These are phyloP conservation scores for Porites divaricata DNA, from an alignment of 92 coral and sea anemone species.

Conservation along the genomic window DNA sequence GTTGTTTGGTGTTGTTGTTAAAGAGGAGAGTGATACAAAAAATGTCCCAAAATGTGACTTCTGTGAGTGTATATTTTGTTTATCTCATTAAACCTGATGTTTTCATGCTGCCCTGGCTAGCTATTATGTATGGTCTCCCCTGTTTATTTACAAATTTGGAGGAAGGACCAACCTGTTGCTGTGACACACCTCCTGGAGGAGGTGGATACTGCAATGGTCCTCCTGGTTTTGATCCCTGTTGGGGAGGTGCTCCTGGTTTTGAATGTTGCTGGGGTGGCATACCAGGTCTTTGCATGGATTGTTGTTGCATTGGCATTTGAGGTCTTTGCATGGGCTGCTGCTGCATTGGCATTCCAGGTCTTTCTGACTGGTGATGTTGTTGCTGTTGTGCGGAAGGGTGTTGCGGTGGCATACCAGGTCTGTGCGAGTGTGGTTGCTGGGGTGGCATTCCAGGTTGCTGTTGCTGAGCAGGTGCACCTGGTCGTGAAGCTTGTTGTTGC, in stretches of 20 bases:
- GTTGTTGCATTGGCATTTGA: slow-evolving; percentile 45
- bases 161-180: slow-evolving; percentile 29
- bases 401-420: slow-evolving; percentile 39
- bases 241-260: slow-evolving; percentile 23
- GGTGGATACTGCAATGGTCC: slow-evolving; percentile 42
- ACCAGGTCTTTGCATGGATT: slow-evolving; percentile 22
- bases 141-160: neutral
- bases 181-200: slow-evolving; percentile 12
- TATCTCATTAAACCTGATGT: no score
- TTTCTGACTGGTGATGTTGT: slow-evolving; percentile 15
- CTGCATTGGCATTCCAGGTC: slow-evolving; percentile 54
- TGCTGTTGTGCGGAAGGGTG: slow-evolving; percentile 19
- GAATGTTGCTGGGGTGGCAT: slow-evolving; percentile 35
- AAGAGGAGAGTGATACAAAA: no score
- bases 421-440: slow-evolving; percentile 22
- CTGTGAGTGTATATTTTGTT: no score
- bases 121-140: no score
- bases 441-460: slow-evolving; percentile 31
- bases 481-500: slow-evolving; percentile 37
- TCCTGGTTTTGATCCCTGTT: slow-evolving; percentile 35
- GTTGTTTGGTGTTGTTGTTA: no score
- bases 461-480: slow-evolving; percentile 40
- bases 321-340: slow-evolving; percentile 30
- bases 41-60: no score
- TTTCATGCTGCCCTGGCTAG: no score